Evolutionary conservation across 1,140 invertebrate genomes (phyloP), one percentile per base, ranked within the genome.

Genomic region (Phthorimaea operculella): DNA sequence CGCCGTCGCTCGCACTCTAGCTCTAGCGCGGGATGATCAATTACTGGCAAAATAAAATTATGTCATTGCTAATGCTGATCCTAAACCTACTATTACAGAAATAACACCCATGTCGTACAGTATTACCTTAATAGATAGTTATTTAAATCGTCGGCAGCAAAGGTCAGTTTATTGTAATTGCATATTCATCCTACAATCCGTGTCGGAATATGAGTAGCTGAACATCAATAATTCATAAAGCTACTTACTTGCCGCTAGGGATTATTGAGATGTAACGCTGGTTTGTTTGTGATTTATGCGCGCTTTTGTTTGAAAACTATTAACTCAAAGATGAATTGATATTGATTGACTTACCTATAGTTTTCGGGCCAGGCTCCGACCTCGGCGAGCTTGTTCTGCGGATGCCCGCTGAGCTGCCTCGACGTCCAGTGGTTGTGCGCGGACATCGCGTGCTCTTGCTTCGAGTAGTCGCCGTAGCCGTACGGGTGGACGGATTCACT

Each of bases 301-400:
- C 16, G n/a, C 16, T 55, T 33, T 36, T 53, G 55, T 58, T 52
- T 55, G 48, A 45, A 33, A 45, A 45, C 49, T 49, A 59, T 51
- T 47, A 55, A 51, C 33, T 48, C 28, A 57, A 55, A 55, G 49
- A 33, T 44, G 14, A 54, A 57, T 18, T 50, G 57, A 49, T 58
- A 52, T 51, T 16, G 28, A 57, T 60, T 33, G 45, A 57, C 79
- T 85, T 64, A 87, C 85, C 85, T 86, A 76, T 87, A 87, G 74
- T 87, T 87, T 74, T 87, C 85, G 54, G 83, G 75, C 85, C 85
- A 87, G 5, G 78, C 70, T 55, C 83, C 63, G 44, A 87, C 82
- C 70, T 87, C 85, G 28, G 79, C 73, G 28, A 87, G 64, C 61
- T 86, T 86, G 65, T 85, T 85, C 59, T 84, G 81, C 16, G 76